phyloP scores from a whole-genome alignment of 2,113 vertebrate species.

The Boleophthalmus pectinirostris region DNA sequence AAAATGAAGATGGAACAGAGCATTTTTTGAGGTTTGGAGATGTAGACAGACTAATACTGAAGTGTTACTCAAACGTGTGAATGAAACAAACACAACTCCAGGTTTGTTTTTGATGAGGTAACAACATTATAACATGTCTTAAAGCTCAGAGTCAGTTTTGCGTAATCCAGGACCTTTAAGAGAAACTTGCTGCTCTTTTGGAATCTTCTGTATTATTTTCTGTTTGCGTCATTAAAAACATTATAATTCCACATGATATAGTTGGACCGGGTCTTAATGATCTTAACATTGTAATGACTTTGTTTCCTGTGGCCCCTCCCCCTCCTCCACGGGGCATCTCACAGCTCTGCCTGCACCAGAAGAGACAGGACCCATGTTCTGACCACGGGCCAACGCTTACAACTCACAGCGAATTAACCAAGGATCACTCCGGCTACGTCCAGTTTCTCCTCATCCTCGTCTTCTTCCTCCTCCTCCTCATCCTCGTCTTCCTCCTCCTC shows the following conservation, averaged over 20 bases:
- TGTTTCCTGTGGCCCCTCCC: conserved; percentile 42
- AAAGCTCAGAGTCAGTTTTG: too few relatives aligned
- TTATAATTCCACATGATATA: not conserved
- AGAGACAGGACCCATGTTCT: conserved; percentile 68
- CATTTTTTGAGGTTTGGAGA: too few relatives aligned
- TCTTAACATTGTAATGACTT: conserved; percentile 26
- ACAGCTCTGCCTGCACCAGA: conserved; percentile 54
- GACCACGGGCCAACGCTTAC: conserved; percentile 60
- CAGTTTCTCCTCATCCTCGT: conserved; percentile 15
- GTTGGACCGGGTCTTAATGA: conserved; percentile 25
- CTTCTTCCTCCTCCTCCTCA: not conserved
- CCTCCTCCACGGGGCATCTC: conserved; percentile 67
- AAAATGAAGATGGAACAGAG: too few relatives aligned
- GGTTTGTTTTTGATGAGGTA: too few relatives aligned
- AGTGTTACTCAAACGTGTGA: too few relatives aligned
- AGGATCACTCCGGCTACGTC: conserved; percentile 38
- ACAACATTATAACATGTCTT: too few relatives aligned
- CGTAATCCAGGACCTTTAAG: too few relatives aligned
- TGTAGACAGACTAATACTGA: too few relatives aligned
- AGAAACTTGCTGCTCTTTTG: too few relatives aligned
- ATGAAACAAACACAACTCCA: too few relatives aligned
- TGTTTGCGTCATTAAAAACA: not conserved
- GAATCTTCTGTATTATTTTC: too few relatives aligned
- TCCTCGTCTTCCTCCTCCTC: too few relatives aligned
- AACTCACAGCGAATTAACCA: conserved; percentile 65